phyloP scores from a whole-genome alignment of 2,888 invertebrate species.

The Leucania comma region DNA sequence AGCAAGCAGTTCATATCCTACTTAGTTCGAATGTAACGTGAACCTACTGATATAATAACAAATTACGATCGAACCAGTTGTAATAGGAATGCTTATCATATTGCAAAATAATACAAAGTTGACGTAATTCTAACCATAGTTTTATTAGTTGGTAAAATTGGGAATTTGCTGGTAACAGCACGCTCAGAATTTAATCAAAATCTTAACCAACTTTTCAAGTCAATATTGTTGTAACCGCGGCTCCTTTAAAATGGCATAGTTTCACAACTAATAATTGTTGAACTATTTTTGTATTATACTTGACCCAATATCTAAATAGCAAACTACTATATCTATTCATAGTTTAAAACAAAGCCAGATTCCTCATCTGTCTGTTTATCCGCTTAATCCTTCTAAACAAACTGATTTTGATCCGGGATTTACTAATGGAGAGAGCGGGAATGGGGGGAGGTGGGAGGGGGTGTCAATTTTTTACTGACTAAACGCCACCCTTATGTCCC shows the following conservation, averaged over 20 bases:
- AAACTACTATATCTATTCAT: no score
- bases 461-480: no score
- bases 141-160: not conserved
- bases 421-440: no score
- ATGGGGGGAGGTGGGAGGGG: no score
- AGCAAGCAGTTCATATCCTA: not conserved
- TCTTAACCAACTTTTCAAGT: not conserved
- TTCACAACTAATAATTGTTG: no score
- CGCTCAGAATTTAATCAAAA: conserved; percentile 4
- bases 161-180: not conserved
- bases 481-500: no score
- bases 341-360: not conserved
- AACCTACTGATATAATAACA: conserved; percentile 5
- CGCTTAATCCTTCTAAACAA: not conserved
- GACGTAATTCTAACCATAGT: not conserved
- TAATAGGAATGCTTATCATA: not conserved
- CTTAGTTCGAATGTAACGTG: not conserved
- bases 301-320: not conserved
- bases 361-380: not conserved
- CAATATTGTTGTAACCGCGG: not conserved
- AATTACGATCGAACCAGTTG: not conserved
- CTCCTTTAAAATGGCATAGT: not conserved
- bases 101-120: conserved; percentile 14
- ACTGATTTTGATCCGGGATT: not conserved
- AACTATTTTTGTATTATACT: not conserved